Evolutionary conservation across 2,797 vertebrate genomes (phyloP).

Genomic region (Aulostomus chinensis): DNA sequence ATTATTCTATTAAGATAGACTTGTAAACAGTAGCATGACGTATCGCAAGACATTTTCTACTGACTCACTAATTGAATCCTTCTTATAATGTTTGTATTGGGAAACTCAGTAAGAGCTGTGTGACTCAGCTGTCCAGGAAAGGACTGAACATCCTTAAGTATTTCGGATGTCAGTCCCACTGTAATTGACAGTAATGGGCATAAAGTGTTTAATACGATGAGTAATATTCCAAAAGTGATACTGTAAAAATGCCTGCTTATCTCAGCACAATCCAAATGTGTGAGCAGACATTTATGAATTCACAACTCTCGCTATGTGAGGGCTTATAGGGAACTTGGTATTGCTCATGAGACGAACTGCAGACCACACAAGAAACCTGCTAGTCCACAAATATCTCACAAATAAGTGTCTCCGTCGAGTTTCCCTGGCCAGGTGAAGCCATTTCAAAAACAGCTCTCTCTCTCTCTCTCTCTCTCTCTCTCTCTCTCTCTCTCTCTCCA

Average conservation of each 20-base stretch:
- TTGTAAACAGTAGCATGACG: conserved; percentile 33
- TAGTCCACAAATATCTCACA: conserved; percentile 53
- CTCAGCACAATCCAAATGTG: background rate
- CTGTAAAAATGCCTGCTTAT: conserved; percentile 2
- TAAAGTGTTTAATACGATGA: conserved; percentile 29
- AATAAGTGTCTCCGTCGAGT: conserved; percentile 69
- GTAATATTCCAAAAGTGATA: conserved; percentile 16
- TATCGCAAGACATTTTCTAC: conserved; percentile 25
- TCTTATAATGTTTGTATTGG: conserved; percentile 31
- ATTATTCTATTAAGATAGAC: conserved; percentile 29
- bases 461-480: conserved; percentile 74
- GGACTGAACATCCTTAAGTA: conserved; percentile 1
- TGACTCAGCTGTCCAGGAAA: conserved; percentile 57
- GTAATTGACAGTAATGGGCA: conserved; percentile 52
- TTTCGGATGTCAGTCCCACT: conserved; percentile 17
- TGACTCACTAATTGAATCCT: conserved; percentile 46
- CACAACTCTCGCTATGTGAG: conserved; percentile 13
- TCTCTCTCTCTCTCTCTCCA: too few relatives aligned
- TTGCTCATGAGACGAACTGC: too few relatives aligned
- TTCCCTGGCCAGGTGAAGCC: conserved; percentile 65
- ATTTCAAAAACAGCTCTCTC: conserved; percentile 66
- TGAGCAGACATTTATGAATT: conserved; percentile 13
- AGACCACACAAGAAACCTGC: too few relatives aligned
- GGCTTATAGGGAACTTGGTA: too few relatives aligned
- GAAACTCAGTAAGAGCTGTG: conserved; percentile 26